A percentile compares a stretch with the other conserved stretches of the same genome.
phyloP scores from a whole-genome alignment of 1,140 invertebrate species.

The Olivierus martensii region DNA sequence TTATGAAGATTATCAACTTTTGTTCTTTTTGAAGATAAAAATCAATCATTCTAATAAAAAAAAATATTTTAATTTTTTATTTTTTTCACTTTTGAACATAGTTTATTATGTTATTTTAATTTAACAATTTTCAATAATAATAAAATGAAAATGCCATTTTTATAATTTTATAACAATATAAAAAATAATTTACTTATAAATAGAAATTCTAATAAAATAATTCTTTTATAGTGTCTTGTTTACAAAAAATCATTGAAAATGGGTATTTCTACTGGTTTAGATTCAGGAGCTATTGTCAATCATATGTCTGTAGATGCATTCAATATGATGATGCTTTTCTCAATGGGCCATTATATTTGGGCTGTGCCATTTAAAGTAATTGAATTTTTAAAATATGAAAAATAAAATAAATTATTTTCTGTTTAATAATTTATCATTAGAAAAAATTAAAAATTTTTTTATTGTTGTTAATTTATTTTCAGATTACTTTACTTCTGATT shows the following conservation, averaged over 20 bases:
- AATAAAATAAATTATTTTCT: not conserved
- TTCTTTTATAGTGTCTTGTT: constrained; percentile 43
- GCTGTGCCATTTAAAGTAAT: constrained; percentile 66
- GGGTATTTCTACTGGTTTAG: constrained; percentile 21
- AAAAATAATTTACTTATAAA: too few species aligned
- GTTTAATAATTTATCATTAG: not conserved
- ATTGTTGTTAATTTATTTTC: constrained; percentile 6
- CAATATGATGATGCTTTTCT: constrained; percentile 68
- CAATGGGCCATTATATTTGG: constrained; percentile 73
- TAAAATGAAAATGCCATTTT: too few species aligned
- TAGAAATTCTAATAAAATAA: not conserved
- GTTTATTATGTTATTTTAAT: too few species aligned
- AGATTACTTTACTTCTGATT: constrained; percentile 56
- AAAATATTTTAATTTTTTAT: too few species aligned
- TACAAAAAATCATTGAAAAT: constrained; percentile 40
- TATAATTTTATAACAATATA: not conserved
- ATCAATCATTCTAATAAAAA: too few species aligned
- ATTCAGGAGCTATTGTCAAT: constrained; percentile 55
- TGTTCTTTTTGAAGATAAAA: too few species aligned
- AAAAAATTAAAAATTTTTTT: not conserved
- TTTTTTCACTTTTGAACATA: too few species aligned
- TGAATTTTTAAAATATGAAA: too few species aligned
- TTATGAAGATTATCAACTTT: too few species aligned
- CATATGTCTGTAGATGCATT: constrained; percentile 65
- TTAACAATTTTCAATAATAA: too few species aligned